These are phyloP conservation scores for Eulithis prunata DNA, from an alignment of 2,888 invertebrate genomes.

Conservation along the genomic window DNA sequence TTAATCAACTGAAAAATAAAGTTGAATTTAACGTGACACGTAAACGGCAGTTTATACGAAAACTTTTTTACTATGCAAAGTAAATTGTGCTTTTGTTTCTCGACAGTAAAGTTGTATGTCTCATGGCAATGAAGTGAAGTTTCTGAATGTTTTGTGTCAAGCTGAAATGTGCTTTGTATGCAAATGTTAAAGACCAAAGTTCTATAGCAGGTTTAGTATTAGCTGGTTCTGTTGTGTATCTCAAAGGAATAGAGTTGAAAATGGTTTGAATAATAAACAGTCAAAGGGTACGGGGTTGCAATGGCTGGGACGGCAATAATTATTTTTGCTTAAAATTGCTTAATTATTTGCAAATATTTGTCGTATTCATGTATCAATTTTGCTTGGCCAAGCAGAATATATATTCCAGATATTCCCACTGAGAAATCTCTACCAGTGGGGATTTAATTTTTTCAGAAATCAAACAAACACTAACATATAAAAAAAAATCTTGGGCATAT, in stretches of 20 bases:
- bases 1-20: constrained; percentile 13
- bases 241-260: constrained; percentile 15
- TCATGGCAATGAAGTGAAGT: neutral
- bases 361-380: neutral
- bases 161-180: neutral
- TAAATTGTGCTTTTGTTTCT: constrained; percentile 5
- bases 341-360: neutral
- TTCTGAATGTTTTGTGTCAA: neutral
- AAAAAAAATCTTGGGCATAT: no score
- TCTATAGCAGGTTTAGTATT: neutral
- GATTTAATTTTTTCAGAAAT: no score
- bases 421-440: no score
- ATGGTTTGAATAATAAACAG: constrained; percentile 16
- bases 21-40: constrained; percentile 24
- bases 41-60: constrained; percentile 6
- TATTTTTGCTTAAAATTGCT: neutral
- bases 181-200: neutral
- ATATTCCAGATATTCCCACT: no score
- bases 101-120: constrained; percentile 7
- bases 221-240: constrained; percentile 6
- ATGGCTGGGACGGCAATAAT: neutral
- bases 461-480: no score
- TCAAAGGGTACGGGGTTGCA: constrained; percentile 2
- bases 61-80: constrained; percentile 11
- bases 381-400: no score